A percentile compares a stretch with the other conserved stretches of the same genome.
Conservation (phyloP, 2,113 vertebrate species). For the Platycercus adscitus region DNA sequence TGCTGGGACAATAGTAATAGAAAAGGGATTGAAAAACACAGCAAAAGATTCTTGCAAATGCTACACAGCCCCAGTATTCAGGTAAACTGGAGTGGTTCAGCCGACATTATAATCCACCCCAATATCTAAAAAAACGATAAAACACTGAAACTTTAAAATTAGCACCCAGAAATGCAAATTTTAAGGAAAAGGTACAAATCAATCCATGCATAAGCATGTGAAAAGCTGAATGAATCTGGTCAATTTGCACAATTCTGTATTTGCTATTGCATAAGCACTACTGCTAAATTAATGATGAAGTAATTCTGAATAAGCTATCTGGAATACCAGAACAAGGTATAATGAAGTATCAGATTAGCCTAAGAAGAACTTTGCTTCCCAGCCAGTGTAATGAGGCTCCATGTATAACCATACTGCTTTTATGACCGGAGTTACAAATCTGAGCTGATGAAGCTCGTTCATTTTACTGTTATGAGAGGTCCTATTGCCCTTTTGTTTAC, state of each 20-base stretch:
- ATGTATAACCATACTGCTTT: neutral
- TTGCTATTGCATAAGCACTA: neutral
- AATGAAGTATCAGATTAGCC: neutral
- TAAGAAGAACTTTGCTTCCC: neutral
- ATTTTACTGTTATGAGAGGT: neutral
- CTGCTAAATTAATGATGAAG: neutral
- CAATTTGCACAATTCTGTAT: neutral
- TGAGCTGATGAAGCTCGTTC: neutral
- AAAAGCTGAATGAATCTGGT: neutral
- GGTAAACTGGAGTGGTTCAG: neutral
- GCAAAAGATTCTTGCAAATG: neutral
- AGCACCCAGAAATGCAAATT: neutral
- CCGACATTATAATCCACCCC: neutral
- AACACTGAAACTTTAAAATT: neutral
- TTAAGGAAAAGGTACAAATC: neutral
- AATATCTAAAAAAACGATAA: neutral
- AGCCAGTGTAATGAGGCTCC: neutral
- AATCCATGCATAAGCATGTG: neutral
- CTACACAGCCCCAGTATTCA: neutral
- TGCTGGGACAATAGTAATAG: neutral
- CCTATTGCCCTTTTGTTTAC: slow-evolving; percentile 30
- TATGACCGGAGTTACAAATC: neutral
- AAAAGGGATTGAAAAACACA: neutral
- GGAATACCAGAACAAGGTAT: neutral
- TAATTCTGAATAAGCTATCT: neutral